Evolutionary conservation across 30 jellyfish, hydroid and myxozoan genomes (phyloP).

Genomic region (Aurelia aurita complex sp. Pacific): DNA sequence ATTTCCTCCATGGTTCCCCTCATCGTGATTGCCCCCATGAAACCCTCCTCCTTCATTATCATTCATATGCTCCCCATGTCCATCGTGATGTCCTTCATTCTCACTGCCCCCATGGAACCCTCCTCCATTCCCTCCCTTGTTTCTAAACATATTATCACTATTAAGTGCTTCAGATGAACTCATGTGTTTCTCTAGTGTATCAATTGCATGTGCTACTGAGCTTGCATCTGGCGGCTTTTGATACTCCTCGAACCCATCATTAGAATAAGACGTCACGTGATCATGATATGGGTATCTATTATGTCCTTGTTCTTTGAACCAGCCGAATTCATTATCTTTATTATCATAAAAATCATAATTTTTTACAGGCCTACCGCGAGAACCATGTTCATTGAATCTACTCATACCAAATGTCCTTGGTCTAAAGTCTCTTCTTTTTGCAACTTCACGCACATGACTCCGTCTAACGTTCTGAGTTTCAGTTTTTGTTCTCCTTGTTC

Average conservation of each 20-base stretch:
- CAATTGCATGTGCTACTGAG: slow-evolving; percentile 39
- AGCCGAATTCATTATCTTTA: slow-evolving; percentile 27
- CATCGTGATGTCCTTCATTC: neutral
- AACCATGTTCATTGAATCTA: neutral
- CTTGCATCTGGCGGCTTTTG: slow-evolving; percentile 38
- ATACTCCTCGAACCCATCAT: slow-evolving; percentile 36
- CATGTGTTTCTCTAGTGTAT: slow-evolving; percentile 32
- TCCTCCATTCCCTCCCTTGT: neutral
- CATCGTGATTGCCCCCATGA: neutral
- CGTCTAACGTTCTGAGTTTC: too few species aligned
- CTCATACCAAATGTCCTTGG: neutral
- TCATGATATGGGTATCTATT: slow-evolving; percentile 34
- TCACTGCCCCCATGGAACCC: slow-evolving; percentile 3
- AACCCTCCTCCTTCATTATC: neutral
- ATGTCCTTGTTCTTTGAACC: slow-evolving; percentile 39
- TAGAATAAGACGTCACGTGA: slow-evolving; percentile 6
- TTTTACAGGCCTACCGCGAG: slow-evolving; percentile 18
- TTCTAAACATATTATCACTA: slow-evolving; percentile 44
- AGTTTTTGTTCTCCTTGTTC: too few species aligned
- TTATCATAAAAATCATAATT: slow-evolving; percentile 53
- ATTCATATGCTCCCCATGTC: neutral
- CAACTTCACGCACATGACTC: too few species aligned
- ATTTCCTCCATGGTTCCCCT: neutral
- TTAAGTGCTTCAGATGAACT: slow-evolving; percentile 41
- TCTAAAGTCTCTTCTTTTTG: too few species aligned